Evolutionary conservation across 2,888 invertebrate genomes (phyloP), one percentile per base, ranked within the genome.

Genomic region (Clostera curtula): DNA sequence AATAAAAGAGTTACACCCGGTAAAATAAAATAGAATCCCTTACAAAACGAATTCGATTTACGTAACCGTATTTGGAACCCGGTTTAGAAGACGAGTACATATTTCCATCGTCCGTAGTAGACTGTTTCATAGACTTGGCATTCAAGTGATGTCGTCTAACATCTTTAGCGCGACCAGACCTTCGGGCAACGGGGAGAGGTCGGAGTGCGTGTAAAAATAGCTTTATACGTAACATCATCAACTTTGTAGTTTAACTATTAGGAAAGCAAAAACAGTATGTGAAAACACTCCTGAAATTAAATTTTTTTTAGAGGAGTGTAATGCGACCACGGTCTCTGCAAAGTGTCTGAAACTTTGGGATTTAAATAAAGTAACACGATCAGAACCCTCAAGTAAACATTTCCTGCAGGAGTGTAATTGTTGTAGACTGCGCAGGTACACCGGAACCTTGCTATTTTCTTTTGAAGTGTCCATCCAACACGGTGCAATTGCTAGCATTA

Each of bases 181-280:
- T 67, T 68, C 64, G 52, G 52, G 50, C 52, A 59, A 24, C 39
- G 36, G 39, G 37, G 29, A 37, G 54, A 65, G 65, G 67, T 64
- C 62, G 64, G 52, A 44, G 50, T 42, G 40, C 31, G 25, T 59
- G 49, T 56, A 40, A 49, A 65, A 67, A 69, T 69, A 68, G 51
- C 50, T 42, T 31, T 18, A 44, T 31, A 55, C 49, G 51, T 43
- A 44, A 36, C 34, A 20, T 15, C 49, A 31, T 25, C 27, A 42
- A 25, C 30, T 22, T 13, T 13, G 6, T 22, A 8, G 22, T 12
- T n/a, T 19, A 20, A 19, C n/a, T 18, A 21, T 20, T 15, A 24
- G 10, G 17, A 20, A 31, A 27, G 11, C 9, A 4, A 17, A 9
- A 18, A 23, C 19, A n/a, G n/a, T n/a, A n/a, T n/a, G n/a, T n/a